Conservation (phyloP, 2,888 invertebrate species). For the Tubulanus polymorphus region DNA sequence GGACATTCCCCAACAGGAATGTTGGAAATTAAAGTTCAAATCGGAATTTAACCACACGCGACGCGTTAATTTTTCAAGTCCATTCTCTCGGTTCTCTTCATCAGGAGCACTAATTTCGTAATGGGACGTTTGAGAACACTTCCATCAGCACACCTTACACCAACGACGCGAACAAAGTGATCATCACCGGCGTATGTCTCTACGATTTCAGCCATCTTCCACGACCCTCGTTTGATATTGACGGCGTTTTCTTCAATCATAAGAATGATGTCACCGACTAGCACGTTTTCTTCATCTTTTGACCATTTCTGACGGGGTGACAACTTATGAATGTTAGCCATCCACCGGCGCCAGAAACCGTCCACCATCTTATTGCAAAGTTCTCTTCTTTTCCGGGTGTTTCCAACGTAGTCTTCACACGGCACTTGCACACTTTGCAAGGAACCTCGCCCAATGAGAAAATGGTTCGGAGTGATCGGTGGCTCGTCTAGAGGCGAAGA, state of each 20-base stretch:
- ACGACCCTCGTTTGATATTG: not conserved
- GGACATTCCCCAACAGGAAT: no score
- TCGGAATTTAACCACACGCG: no score
- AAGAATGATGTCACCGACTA: not conserved
- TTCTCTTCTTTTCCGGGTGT: not conserved
- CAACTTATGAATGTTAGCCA: not conserved
- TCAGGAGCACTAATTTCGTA: not conserved
- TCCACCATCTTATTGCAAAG: not conserved
- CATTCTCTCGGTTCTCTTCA: not conserved
- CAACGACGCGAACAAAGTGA: not conserved
- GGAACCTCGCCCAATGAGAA: not conserved
- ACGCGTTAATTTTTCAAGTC: not conserved
- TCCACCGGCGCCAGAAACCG: not conserved
- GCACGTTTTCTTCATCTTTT: not conserved
- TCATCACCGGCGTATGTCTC: not conserved
- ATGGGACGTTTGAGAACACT: not conserved
- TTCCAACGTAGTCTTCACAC: conserved; percentile 4
- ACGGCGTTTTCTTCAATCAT: not conserved
- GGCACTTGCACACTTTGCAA: not conserved
- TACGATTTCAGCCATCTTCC: not conserved
- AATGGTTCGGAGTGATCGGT: conserved; percentile 5
- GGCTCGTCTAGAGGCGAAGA: not conserved
- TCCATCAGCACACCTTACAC: not conserved
- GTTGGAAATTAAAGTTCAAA: no score
- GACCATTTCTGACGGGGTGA: not conserved